These are phyloP conservation scores for Poecilia gillii DNA, from an alignment of 2,797 vertebrate species.

Conservation along the genomic window DNA sequence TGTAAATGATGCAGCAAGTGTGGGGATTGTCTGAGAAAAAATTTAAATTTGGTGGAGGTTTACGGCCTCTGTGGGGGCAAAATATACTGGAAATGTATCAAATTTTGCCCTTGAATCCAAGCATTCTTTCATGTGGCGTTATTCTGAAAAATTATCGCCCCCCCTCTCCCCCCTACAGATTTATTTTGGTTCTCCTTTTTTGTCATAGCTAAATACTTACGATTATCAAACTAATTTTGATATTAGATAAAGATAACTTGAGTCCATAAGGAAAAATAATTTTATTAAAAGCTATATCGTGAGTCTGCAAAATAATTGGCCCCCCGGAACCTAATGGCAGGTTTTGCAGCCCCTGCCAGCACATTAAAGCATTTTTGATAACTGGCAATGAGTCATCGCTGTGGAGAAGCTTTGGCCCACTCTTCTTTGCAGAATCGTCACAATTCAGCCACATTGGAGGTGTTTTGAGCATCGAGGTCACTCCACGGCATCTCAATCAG, in stretches of 20 bases:
- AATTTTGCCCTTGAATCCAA: background rate
- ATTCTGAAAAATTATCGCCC: background rate
- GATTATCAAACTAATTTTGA: background rate
- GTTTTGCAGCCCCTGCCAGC: background rate
- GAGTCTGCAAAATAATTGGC: background rate
- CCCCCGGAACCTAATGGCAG: background rate
- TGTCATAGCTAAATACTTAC: background rate
- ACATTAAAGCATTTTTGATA: background rate
- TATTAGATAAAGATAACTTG: background rate
- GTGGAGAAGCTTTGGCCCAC: background rate
- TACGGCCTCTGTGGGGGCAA: background rate
- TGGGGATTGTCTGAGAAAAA: slow-evolving; percentile 27
- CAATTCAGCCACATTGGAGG: background rate
- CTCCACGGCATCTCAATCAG: background rate
- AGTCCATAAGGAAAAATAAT: background rate
- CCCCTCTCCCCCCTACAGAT: background rate
- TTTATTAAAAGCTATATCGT: background rate
- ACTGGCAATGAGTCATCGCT: background rate
- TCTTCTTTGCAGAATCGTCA: background rate
- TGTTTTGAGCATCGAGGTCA: background rate
- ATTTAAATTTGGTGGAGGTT: slow-evolving; percentile 18
- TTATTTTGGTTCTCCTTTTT: background rate
- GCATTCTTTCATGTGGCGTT: background rate
- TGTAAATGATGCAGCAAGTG: slow-evolving; percentile 17
- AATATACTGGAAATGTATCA: slow-evolving; percentile 4